Conservation (phyloP, 2,888 invertebrate species). For the Hoplodrina blanda region DNA sequence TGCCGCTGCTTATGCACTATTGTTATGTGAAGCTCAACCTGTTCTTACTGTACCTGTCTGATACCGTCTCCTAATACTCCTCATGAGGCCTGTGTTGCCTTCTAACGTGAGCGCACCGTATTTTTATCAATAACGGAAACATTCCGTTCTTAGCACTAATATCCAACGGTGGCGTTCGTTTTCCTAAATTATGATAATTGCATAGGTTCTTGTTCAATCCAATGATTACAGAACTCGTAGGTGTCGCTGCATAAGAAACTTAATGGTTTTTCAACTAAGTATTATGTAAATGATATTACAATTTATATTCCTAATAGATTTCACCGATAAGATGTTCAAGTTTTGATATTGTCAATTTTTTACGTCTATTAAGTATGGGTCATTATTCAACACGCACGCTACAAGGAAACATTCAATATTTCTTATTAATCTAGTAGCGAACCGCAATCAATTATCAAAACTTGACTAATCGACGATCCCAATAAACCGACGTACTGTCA, state of each 20-base stretch:
- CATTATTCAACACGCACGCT: slow-evolving; percentile 74
- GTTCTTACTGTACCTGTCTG: slow-evolving; percentile 47
- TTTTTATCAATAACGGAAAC: slow-evolving; percentile 59
- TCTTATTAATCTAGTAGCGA: slow-evolving; percentile 88
- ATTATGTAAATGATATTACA: slow-evolving; percentile 65
- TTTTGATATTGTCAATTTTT: slow-evolving; percentile 64
- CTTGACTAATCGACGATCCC: slow-evolving; percentile 86
- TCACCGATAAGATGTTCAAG: slow-evolving; percentile 59
- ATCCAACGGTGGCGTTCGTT: slow-evolving; percentile 53
- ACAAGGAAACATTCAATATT: slow-evolving; percentile 78
- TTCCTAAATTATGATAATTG: slow-evolving; percentile 62
- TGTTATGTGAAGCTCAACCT: slow-evolving; percentile 48
- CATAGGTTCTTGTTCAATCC: slow-evolving; percentile 51
- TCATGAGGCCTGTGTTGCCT: slow-evolving; percentile 26
- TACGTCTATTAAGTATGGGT: slow-evolving; percentile 63
- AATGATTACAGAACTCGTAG: slow-evolving; percentile 57
- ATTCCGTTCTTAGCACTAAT: slow-evolving; percentile 35
- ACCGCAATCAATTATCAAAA: slow-evolving; percentile 88
- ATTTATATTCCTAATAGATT: slow-evolving; percentile 60
- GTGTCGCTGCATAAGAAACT: slow-evolving; percentile 55
- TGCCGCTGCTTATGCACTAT: slow-evolving; percentile 45
- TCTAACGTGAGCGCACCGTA: slow-evolving; percentile 33
- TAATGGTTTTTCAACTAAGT: slow-evolving; percentile 59
- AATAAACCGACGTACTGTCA: slow-evolving; percentile 88
- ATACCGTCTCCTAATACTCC: slow-evolving; percentile 49